Evolutionary conservation across 2,797 vertebrate genomes (phyloP).

Genomic region (Zonotrichia albicollis): DNA sequence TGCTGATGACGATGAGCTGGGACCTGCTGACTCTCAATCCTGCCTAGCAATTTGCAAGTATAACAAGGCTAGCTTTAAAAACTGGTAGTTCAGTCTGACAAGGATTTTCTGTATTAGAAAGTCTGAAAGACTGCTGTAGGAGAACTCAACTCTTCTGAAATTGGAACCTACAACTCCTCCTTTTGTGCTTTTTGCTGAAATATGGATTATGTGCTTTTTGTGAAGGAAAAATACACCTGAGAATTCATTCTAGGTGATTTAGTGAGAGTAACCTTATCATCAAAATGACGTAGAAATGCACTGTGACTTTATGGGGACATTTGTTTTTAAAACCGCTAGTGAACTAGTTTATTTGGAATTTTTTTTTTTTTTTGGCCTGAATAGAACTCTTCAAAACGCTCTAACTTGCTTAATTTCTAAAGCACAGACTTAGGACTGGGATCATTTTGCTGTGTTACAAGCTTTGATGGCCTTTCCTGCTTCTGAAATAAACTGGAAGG

Average conservation of each 20-base stretch:
- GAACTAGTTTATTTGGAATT: background rate
- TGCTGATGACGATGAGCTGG: background rate
- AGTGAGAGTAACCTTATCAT: background rate
- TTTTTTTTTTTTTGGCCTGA: background rate
- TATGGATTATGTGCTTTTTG: background rate
- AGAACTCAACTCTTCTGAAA: background rate
- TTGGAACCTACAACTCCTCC: background rate
- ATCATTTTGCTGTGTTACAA: background rate
- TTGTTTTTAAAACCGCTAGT: background rate
- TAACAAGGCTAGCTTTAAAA: background rate
- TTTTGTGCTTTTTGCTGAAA: background rate
- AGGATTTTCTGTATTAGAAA: background rate
- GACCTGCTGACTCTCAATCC: background rate
- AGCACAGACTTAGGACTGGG: background rate
- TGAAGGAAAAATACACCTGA: background rate
- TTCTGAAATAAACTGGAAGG: background rate
- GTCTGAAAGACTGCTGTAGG: background rate
- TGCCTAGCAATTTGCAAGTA: background rate
- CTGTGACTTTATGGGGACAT: background rate
- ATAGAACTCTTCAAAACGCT: background rate
- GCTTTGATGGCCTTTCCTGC: background rate
- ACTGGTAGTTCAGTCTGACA: background rate
- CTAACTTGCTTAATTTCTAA: background rate
- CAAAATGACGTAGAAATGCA: background rate
- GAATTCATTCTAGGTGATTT: background rate